Percentiles rank a stretch among this genome's conserved stretches.
These are phyloP conservation scores for Danionella dracula DNA, from an alignment of 2,797 vertebrate species.

Conservation along the genomic window DNA sequence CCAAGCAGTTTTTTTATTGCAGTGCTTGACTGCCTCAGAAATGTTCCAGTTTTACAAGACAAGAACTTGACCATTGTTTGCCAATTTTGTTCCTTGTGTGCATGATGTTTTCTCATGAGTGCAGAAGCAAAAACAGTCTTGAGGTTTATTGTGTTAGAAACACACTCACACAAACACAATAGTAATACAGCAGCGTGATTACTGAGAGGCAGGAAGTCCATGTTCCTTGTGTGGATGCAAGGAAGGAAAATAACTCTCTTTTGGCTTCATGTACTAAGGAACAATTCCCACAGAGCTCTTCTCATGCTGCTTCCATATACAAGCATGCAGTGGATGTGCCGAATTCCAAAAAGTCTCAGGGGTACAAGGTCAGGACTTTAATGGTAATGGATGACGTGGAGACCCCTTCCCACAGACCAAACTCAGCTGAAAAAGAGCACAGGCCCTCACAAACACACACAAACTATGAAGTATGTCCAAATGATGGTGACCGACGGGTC, in stretches of 20 bases:
- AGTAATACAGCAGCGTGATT: neutral
- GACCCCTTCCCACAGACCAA: constrained; percentile 15
- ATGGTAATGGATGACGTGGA: constrained; percentile 34
- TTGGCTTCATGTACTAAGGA: constrained; percentile 5
- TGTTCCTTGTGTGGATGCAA: constrained; percentile 24
- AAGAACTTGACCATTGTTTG: neutral
- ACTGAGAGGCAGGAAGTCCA: constrained; percentile 28
- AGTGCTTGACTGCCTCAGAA: neutral
- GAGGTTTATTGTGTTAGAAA: constrained; percentile 6
- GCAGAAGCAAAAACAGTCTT: neutral
- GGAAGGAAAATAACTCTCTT: constrained; percentile 20
- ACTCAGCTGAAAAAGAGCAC: neutral
- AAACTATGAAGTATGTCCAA: constrained; percentile 30
- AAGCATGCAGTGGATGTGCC: neutral
- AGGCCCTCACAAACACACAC: constrained; percentile 1
- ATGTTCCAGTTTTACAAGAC: neutral
- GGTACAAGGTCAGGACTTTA: constrained; percentile 33
- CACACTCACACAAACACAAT: neutral
- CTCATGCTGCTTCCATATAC: constrained; percentile 19
- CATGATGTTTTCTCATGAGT: neutral
- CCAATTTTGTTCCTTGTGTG: neutral
- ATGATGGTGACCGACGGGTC: constrained; percentile 24
- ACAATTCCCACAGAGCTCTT: constrained; percentile 39
- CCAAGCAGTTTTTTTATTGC: neutral
- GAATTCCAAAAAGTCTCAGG: constrained; percentile 15